Evolutionary conservation across 2,888 invertebrate genomes (phyloP).

Genomic region (Andrena haemorrhoa): DNA sequence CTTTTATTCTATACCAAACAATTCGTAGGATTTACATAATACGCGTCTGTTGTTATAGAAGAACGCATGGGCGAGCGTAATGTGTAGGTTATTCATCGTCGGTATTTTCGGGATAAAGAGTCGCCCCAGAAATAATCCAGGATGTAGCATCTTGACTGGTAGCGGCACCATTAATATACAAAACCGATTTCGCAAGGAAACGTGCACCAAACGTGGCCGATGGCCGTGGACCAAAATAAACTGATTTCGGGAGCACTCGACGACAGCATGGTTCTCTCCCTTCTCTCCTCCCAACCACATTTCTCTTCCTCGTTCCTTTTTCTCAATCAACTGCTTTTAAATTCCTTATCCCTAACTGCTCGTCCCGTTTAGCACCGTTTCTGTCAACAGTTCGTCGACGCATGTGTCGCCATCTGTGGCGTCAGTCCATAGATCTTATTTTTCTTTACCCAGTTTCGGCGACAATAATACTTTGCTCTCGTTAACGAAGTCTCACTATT

Average conservation of each 20-base stretch:
- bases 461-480: no score
- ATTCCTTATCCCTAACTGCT: background rate
- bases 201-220: slow-evolving; percentile 69
- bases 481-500: no score
- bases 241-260: slow-evolving; percentile 63
- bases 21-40: slow-evolving; percentile 8
- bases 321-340: background rate
- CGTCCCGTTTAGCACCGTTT: background rate
- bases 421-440: background rate
- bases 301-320: slow-evolving; percentile 17
- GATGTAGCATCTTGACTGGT: slow-evolving; percentile 42
- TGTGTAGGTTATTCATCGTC: background rate
- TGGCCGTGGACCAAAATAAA: slow-evolving; percentile 74
- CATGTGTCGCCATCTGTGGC: slow-evolving; percentile 11
- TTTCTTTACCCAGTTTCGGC: no score
- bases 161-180: slow-evolving; percentile 69
- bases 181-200: slow-evolving; percentile 78
- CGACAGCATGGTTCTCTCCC: slow-evolving; percentile 62
- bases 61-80: background rate
- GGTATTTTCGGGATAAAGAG: slow-evolving; percentile 34
- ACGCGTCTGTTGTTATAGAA: background rate
- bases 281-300: slow-evolving; percentile 5
- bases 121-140: slow-evolving; percentile 62
- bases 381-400: background rate
- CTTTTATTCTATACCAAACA: background rate